Percentiles rank a stretch among this genome's conserved stretches.
These are phyloP conservation scores for Daktulosphaira vitifoliae DNA, from an alignment of 1,140 invertebrate genomes.

Conservation along the genomic window DNA sequence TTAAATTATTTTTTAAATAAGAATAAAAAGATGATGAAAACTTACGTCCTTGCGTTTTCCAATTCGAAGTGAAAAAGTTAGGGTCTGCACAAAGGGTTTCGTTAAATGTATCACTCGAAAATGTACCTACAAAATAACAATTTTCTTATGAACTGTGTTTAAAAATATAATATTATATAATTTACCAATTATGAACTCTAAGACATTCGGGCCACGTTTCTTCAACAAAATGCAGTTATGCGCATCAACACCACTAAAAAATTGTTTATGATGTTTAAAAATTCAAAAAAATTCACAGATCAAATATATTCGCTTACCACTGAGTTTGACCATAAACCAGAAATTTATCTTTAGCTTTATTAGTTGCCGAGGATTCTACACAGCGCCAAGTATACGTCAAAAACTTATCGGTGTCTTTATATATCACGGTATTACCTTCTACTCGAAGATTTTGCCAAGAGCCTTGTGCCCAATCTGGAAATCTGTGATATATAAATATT, in stretches of 20 bases:
- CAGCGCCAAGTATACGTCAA: slow-evolving; percentile 57
- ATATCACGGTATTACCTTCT: slow-evolving; percentile 52
- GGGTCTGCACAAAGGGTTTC: slow-evolving; percentile 45
- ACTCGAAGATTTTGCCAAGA: slow-evolving; percentile 56
- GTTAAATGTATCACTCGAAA: slow-evolving; percentile 38
- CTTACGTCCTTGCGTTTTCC: slow-evolving; percentile 60
- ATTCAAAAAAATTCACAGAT: background rate
- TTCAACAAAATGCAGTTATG: slow-evolving; percentile 58
- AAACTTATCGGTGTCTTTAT: slow-evolving; percentile 56
- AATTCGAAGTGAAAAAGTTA: slow-evolving; percentile 47
- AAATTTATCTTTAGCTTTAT: slow-evolving; percentile 42
- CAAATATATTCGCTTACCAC: slow-evolving; percentile 44
- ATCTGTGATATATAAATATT: slow-evolving; percentile 43
- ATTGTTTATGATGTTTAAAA: no score
- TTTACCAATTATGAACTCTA: slow-evolving; percentile 56
- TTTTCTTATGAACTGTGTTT: background rate
- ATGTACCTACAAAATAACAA: slow-evolving; percentile 39
- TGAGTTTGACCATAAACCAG: slow-evolving; percentile 49
- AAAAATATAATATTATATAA: background rate
- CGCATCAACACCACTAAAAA: slow-evolving; percentile 54
- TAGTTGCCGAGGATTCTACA: slow-evolving; percentile 40
- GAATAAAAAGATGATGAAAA: no score
- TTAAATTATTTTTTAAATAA: no score
- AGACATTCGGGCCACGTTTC: slow-evolving; percentile 53
- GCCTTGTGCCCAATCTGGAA: slow-evolving; percentile 58